Evolutionary conservation across 2,888 invertebrate species (phyloP).

Genomic region (Baronia brevicornis): DNA sequence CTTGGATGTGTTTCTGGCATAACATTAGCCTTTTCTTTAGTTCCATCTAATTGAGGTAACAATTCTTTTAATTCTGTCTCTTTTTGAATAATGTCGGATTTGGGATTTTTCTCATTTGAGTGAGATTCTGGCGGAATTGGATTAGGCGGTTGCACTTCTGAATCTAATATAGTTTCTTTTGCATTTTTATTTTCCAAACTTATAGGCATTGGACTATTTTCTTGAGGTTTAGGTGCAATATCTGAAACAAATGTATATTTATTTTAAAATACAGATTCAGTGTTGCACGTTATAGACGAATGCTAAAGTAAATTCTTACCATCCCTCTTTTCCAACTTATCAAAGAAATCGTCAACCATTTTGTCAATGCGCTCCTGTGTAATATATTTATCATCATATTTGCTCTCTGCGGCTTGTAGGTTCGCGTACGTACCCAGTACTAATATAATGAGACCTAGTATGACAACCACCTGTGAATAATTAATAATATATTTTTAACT

Average conservation of each 20-base stretch:
- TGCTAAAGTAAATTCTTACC: slow-evolving; percentile 30
- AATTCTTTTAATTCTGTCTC: slow-evolving; percentile 50
- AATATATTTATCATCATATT: slow-evolving; percentile 50
- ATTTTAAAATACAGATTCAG: slow-evolving; percentile 12
- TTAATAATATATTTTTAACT: slow-evolving; percentile 1
- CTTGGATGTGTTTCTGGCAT: slow-evolving; percentile 50
- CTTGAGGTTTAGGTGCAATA: slow-evolving; percentile 29
- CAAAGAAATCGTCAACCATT: slow-evolving; percentile 64
- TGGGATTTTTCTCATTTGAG: slow-evolving; percentile 57
- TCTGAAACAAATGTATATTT: slow-evolving; percentile 29
- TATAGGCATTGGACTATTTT: slow-evolving; percentile 21
- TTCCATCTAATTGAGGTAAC: slow-evolving; percentile 32
- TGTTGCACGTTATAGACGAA: too few species aligned
- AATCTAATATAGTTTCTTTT: slow-evolving; percentile 43
- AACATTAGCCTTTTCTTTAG: slow-evolving; percentile 26
- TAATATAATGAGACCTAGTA: slow-evolving; percentile 90
- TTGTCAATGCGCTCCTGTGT: slow-evolving; percentile 58
- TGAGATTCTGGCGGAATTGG: slow-evolving; percentile 61
- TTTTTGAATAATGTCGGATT: slow-evolving; percentile 22
- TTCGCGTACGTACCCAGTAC: slow-evolving; percentile 94
- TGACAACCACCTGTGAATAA: slow-evolving; percentile 80
- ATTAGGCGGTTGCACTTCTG: slow-evolving; percentile 63
- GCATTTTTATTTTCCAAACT: slow-evolving; percentile 24
- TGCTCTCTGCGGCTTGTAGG: slow-evolving; percentile 80
- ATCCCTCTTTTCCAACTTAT: slow-evolving; percentile 41